Evolutionary conservation across 2,113 vertebrate species (phyloP).

Genomic region (Pipra filicauda): DNA sequence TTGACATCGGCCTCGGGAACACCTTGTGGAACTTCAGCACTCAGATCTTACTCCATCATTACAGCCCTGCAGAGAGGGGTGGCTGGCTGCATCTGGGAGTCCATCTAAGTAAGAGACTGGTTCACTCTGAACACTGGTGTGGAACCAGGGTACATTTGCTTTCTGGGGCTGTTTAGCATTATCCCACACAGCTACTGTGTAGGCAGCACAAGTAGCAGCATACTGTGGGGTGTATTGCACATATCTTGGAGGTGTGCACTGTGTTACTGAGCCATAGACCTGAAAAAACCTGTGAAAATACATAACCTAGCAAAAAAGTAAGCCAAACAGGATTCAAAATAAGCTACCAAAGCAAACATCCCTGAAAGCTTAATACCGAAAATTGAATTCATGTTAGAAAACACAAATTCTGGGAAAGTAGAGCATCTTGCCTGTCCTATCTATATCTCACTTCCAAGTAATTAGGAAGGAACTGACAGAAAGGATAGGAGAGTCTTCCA

Average conservation of each 20-base stretch:
- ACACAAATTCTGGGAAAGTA: neutral
- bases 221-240: neutral
- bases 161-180: neutral
- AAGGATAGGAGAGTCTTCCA: neutral
- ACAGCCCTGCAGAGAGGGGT: neutral
- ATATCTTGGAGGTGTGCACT: neutral
- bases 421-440: neutral
- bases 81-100: neutral
- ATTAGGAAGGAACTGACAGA: neutral
- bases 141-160: neutral
- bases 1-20: rapidly evolving
- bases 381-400: neutral
- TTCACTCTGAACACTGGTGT: neutral
- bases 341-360: neutral
- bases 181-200: neutral
- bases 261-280: neutral
- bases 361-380: neutral
- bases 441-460: neutral
- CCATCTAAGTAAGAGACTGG: neutral
- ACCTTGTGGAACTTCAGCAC: neutral
- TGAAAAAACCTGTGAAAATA: neutral
- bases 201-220: neutral
- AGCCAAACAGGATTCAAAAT: neutral
- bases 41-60: neutral
- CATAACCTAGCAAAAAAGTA: neutral